These are phyloP conservation scores for Phaetusa simplex DNA, from an alignment of 2,113 vertebrate species.

Conservation along the genomic window DNA sequence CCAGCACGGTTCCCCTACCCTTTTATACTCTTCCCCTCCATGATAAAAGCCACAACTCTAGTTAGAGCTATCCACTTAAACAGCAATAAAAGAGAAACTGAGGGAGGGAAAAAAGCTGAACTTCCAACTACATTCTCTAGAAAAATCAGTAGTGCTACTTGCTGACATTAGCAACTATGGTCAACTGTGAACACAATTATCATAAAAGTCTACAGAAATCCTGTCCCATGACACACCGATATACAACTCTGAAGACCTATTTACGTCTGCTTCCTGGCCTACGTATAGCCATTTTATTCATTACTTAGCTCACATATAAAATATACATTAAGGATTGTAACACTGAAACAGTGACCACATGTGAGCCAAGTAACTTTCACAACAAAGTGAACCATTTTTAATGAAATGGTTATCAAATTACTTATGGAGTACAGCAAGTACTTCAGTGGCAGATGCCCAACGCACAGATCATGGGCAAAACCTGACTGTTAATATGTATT, in stretches of 20 bases:
- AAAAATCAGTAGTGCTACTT: neutral
- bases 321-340: neutral
- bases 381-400: neutral
- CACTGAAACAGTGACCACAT: neutral
- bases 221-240: neutral
- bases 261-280: neutral
- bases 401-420: neutral
- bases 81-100: neutral
- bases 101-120: neutral
- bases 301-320: neutral
- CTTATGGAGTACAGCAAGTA: neutral
- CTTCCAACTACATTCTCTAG: neutral
- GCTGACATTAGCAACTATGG: neutral
- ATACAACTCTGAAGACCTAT: neutral
- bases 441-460: neutral
- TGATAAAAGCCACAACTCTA: neutral
- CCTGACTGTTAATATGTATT: neutral
- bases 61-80: neutral
- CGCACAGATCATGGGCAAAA: neutral
- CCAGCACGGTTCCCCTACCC: neutral
- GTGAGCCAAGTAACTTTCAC: neutral
- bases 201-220: neutral
- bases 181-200: neutral
- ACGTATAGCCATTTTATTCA: neutral
- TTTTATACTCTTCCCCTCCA: neutral